These are phyloP conservation scores for Corythucha ciliata DNA, from an alignment of 2,888 invertebrate species.

Conservation along the genomic window DNA sequence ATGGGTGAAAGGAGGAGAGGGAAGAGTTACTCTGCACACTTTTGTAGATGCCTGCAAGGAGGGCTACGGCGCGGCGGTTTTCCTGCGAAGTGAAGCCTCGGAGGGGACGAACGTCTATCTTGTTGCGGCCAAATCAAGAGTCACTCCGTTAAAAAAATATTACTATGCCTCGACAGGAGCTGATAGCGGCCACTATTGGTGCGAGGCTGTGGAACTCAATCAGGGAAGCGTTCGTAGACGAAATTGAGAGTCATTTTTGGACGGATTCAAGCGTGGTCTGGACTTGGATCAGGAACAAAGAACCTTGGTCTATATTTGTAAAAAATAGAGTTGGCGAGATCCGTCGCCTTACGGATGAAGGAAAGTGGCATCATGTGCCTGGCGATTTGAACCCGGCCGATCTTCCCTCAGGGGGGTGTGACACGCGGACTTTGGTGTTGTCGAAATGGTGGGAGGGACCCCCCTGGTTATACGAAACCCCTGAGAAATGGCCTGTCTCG, in stretches of 20 bases:
- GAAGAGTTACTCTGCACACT: slow-evolving; percentile 16
- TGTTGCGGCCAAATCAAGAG: slow-evolving; percentile 16
- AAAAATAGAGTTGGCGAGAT: slow-evolving; percentile 18
- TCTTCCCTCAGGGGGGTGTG: too few relatives aligned
- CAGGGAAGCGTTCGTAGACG: not conserved
- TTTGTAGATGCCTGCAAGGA: slow-evolving; percentile 23
- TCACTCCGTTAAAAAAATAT: slow-evolving; percentile 14
- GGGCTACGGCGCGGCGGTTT: slow-evolving; percentile 19
- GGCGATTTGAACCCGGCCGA: too few relatives aligned
- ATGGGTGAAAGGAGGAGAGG: not conserved
- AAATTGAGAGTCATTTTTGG: slow-evolving; percentile 19
- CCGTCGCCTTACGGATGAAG: too few relatives aligned
- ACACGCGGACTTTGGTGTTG: too few relatives aligned
- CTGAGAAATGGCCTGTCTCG: slow-evolving; percentile 11
- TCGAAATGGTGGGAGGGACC: slow-evolving; percentile 16
- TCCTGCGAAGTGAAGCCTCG: slow-evolving; percentile 16
- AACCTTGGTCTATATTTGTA: slow-evolving; percentile 22
- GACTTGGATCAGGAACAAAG: slow-evolving; percentile 15
- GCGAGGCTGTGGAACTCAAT: slow-evolving; percentile 15
- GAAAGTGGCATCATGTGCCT: too few relatives aligned
- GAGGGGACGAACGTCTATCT: slow-evolving; percentile 6
- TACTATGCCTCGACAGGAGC: slow-evolving; percentile 22
- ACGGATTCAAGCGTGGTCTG: slow-evolving; percentile 23
- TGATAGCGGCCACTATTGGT: slow-evolving; percentile 22
- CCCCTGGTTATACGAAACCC: slow-evolving; percentile 1